Evolutionary conservation across 2,113 vertebrate genomes (phyloP).

Genomic region (Xiphorhynchus elegans): DNA sequence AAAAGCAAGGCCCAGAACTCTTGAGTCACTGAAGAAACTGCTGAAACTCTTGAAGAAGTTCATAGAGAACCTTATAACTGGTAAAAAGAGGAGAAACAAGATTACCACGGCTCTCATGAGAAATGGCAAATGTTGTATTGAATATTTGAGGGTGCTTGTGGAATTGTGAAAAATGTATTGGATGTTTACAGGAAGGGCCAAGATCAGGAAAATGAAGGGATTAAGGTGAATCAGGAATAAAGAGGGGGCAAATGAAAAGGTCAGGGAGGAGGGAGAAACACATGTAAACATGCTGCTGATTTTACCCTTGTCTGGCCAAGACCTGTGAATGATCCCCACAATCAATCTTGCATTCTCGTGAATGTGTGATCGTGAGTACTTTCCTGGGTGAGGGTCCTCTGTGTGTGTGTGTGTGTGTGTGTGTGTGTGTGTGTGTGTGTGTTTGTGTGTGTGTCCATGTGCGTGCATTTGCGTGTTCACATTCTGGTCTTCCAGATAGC

Average conservation of each 20-base stretch:
- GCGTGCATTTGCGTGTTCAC: neutral
- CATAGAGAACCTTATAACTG: neutral
- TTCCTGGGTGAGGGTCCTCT: neutral
- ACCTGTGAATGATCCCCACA: neutral
- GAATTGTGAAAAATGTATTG: neutral
- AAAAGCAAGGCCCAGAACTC: neutral
- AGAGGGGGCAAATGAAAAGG: neutral
- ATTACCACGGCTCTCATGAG: neutral
- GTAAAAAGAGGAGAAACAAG: neutral
- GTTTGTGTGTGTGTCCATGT: too few species aligned
- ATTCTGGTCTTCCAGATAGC: neutral
- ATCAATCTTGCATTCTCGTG: neutral
- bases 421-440: too few species aligned
- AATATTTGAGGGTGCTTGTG: neutral
- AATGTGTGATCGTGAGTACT: neutral
- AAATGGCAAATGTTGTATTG: neutral
- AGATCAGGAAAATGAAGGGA: neutral
- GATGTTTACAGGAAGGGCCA: neutral
- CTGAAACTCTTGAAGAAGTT: neutral
- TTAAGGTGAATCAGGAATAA: neutral
- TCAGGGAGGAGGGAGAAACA: rapidly evolving
- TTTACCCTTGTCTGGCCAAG: neutral
- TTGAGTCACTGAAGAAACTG: neutral
- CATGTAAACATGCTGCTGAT: neutral
- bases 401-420: too few species aligned